A percentile compares a stretch with the other conserved stretches of the same genome.
Evolutionary conservation across 1,140 invertebrate genomes (phyloP).

Genomic region (Ostrea edulis): DNA sequence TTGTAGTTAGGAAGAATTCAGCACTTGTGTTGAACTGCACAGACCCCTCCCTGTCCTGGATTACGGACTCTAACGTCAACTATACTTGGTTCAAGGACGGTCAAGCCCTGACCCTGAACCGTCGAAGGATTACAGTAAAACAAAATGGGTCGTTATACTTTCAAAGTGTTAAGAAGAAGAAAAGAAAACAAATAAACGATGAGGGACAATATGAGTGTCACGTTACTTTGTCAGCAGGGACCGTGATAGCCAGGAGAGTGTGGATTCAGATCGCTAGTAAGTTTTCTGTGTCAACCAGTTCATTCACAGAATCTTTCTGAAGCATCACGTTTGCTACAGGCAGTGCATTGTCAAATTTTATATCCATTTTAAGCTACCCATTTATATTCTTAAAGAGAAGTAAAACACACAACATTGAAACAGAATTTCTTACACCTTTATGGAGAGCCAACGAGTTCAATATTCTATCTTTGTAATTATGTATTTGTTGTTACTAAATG

Average conservation of each 20-base stretch:
- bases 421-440: no score
- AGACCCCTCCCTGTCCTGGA: constrained; percentile 39
- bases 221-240: constrained; percentile 49
- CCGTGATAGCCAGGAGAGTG: constrained; percentile 56
- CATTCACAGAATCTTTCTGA: no score
- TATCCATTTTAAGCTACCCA: no score
- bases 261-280: constrained; percentile 62
- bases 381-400: no score
- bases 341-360: no score
- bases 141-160: constrained; percentile 77
- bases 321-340: no score
- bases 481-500: no score
- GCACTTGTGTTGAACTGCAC: constrained; percentile 61
- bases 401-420: no score
- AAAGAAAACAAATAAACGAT: constrained; percentile 56
- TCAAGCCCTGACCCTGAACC: not conserved
- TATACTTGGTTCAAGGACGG: constrained; percentile 59
- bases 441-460: no score
- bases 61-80: constrained; percentile 33
- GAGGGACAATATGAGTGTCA: constrained; percentile 66
- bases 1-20: constrained; percentile 57
- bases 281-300: not conserved
- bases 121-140: constrained; percentile 64
- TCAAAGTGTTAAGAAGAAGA: constrained; percentile 63
- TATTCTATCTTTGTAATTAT: no score